Evolutionary conservation across 2,113 vertebrate species (phyloP).

Genomic region (Ciconia maguari): DNA sequence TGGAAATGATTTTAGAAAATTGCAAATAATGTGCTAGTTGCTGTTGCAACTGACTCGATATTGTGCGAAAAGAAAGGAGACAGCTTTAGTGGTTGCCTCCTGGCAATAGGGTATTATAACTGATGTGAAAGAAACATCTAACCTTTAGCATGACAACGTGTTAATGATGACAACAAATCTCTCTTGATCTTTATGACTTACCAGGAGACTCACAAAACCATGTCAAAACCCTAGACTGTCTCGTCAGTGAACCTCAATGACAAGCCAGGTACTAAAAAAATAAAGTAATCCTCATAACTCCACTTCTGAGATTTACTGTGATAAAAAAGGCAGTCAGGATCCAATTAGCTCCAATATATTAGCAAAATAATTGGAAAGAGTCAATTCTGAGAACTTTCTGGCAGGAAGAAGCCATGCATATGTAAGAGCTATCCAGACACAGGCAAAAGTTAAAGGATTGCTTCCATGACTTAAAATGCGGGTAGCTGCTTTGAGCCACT

Average conservation of each 20-base stretch:
- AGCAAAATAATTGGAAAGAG: not conserved
- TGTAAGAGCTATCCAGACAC: not conserved
- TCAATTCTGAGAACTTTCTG: not conserved
- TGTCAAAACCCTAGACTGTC: not conserved
- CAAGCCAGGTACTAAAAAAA: not conserved
- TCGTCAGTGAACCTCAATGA: not conserved
- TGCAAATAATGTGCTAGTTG: not conserved
- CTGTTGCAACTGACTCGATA: not conserved
- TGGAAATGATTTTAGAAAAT: not conserved
- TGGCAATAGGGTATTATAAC: not conserved
- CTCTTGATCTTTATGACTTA: not conserved
- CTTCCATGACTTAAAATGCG: not conserved
- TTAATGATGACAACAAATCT: slow-evolving; percentile 24
- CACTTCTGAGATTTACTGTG: not conserved
- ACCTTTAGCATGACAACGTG: not conserved
- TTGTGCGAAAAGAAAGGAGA: not conserved
- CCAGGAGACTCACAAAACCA: not conserved
- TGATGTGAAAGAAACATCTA: not conserved
- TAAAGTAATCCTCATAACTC: not conserved
- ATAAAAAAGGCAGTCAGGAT: not conserved
- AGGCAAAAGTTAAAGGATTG: not conserved
- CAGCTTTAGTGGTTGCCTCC: not conserved
- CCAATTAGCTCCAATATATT: not conserved
- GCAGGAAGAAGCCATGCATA: not conserved
- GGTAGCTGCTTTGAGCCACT: not conserved